Conservation (phyloP, 2,888 invertebrate species). For the Myopa testacea region DNA sequence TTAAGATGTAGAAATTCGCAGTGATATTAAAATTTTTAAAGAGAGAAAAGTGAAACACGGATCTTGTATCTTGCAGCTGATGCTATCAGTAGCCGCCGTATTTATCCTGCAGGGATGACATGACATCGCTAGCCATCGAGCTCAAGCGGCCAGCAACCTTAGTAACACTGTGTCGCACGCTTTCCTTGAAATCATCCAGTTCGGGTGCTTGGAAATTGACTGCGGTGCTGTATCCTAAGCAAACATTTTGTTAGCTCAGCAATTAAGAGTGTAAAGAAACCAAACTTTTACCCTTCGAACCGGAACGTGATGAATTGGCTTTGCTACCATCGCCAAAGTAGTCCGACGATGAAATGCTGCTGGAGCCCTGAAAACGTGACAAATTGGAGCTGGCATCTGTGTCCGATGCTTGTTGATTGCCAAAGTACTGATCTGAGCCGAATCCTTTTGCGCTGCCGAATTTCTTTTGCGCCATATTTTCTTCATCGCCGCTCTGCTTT, state of each 20-base stretch:
- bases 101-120: slow-evolving; percentile 90
- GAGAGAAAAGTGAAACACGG: no score
- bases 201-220: slow-evolving; percentile 76
- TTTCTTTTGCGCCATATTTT: slow-evolving; percentile 91
- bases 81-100: slow-evolving; percentile 74
- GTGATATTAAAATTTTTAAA: no score
- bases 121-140: slow-evolving; percentile 92
- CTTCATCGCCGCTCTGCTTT: slow-evolving; percentile 60
- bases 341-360: slow-evolving; percentile 96
- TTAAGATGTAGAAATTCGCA: no score
- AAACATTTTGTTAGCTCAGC: background rate
- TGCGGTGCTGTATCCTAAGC: slow-evolving; percentile 57
- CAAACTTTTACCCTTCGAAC: slow-evolving; percentile 50
- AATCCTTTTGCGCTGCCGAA: slow-evolving; percentile 98
- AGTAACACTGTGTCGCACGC: slow-evolving; percentile 95
- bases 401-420: slow-evolving; percentile 71
- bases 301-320: slow-evolving; percentile 58
- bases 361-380: slow-evolving; percentile 89
- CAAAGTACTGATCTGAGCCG: slow-evolving; percentile 97
- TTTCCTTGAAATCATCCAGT: slow-evolving; percentile 96
- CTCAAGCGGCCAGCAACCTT: slow-evolving; percentile 98
- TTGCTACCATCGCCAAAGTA: slow-evolving; percentile 80
- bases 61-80: background rate
- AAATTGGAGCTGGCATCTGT: slow-evolving; percentile 72
- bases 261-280: background rate